Percentiles rank a stretch among this genome's conserved stretches.
These are phyloP conservation scores for Sebastes reedi DNA, from an alignment of 2,797 vertebrate species.

Conservation along the genomic window DNA sequence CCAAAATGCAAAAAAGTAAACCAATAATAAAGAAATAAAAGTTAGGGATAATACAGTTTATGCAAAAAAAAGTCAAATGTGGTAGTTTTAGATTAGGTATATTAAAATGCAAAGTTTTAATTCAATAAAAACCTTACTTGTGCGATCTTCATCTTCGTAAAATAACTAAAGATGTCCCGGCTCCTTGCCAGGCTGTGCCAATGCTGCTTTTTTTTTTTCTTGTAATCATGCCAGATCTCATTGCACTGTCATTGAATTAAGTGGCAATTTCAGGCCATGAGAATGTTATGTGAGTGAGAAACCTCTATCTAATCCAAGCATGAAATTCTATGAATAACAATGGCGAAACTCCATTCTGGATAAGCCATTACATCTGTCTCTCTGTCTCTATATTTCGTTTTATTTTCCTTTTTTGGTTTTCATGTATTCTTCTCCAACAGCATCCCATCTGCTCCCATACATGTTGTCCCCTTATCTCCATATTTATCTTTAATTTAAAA, in stretches of 20 bases:
- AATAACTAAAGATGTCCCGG: slow-evolving; percentile 1
- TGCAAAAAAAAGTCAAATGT: background rate
- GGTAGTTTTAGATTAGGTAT: background rate
- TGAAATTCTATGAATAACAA: slow-evolving; percentile 76
- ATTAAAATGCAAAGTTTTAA: background rate
- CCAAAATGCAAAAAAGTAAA: background rate
- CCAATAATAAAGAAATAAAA: background rate
- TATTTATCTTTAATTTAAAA: slow-evolving; percentile 17
- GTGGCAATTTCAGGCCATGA: slow-evolving; percentile 67
- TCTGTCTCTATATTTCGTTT: slow-evolving; percentile 28
- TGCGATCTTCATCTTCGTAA: background rate
- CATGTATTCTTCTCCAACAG: background rate
- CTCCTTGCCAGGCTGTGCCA: slow-evolving; percentile 12
- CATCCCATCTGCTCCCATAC: slow-evolving; percentile 8
- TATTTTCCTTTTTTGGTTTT: slow-evolving; percentile 11
- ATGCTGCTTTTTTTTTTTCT: background rate
- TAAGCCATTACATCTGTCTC: slow-evolving; percentile 54
- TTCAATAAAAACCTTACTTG: background rate
- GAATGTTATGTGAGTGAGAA: slow-evolving; percentile 49
- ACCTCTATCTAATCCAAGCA: slow-evolving; percentile 59
- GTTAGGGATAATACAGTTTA: background rate
- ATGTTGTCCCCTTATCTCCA: background rate
- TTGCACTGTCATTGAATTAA: slow-evolving; percentile 68
- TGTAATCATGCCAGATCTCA: slow-evolving; percentile 54
- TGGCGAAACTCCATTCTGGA: slow-evolving; percentile 42